phyloP scores from a whole-genome alignment of 1,140 invertebrate species.

The Solen grandis region DNA sequence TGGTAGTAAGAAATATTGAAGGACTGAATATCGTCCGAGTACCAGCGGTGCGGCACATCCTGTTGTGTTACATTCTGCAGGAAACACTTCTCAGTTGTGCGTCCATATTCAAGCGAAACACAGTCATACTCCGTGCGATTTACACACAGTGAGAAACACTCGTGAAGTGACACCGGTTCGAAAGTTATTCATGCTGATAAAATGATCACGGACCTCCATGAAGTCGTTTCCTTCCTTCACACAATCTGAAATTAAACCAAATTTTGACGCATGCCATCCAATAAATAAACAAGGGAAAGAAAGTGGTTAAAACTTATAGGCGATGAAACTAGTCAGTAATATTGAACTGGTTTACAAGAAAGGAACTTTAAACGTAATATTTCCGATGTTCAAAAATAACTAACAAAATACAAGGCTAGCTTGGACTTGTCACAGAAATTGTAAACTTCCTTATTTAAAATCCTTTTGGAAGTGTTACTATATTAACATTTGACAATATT shows the following conservation, averaged over 20 bases:
- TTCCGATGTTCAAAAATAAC: too few species aligned
- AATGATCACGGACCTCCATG: conserved; percentile 4
- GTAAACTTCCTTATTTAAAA: too few species aligned
- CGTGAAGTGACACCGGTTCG: background rate
- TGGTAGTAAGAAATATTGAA: conserved; percentile 17
- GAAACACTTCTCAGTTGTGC: background rate
- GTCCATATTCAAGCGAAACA: conserved; percentile 7
- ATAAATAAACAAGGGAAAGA: too few species aligned
- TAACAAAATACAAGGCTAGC: too few species aligned
- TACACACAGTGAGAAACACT: background rate
- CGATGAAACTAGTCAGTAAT: background rate
- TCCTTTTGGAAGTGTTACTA: too few species aligned
- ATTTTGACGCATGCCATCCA: background rate
- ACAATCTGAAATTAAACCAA: conserved; percentile 7
- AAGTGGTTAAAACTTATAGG: too few species aligned
- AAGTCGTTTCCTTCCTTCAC: background rate
- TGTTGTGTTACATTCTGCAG: conserved; percentile 3
- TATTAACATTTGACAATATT: too few species aligned
- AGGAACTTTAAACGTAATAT: background rate
- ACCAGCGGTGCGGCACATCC: conserved; percentile 9
- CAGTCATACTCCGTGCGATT: conserved; percentile 12
- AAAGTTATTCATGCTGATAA: conserved; percentile 15
- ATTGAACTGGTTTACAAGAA: background rate
- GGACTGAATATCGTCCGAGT: background rate
- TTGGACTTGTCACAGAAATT: too few species aligned